A percentile compares a stretch with the other conserved stretches of the same genome.
Conservation (phyloP, 2,888 invertebrate genomes). For the Papilio demoleus region DNA sequence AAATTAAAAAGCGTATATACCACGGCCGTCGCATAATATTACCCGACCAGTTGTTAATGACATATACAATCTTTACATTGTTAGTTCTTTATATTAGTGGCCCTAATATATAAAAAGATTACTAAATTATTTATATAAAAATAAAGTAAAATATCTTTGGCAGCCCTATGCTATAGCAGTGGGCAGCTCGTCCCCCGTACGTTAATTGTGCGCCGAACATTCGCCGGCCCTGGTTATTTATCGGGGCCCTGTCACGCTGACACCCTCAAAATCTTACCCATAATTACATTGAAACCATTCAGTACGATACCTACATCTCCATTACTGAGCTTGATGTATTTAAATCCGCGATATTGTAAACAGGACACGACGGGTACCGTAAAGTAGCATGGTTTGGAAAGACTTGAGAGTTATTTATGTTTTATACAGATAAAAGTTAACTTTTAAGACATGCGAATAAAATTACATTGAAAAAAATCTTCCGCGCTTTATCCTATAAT, state of each 20-base stretch:
- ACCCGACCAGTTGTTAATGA: no score
- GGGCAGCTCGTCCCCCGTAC: slow-evolving; percentile 39
- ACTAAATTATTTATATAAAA: no score
- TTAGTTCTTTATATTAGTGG: no score
- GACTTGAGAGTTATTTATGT: background rate
- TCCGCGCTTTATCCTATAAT: no score
- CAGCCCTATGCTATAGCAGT: slow-evolving; percentile 27
- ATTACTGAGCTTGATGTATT: slow-evolving; percentile 4
- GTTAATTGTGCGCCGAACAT: slow-evolving; percentile 41
- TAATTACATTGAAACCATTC: slow-evolving; percentile 29
- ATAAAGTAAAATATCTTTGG: background rate
- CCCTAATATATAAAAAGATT: no score
- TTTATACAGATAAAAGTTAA: background rate
- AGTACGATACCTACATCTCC: slow-evolving; percentile 23
- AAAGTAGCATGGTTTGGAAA: slow-evolving; percentile 6
- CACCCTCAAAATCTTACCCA: slow-evolving; percentile 28
- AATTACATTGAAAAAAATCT: background rate
- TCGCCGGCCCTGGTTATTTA: slow-evolving; percentile 36
- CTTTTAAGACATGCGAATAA: background rate
- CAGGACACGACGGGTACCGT: background rate
- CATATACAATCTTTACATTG: no score
- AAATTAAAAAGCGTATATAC: no score
- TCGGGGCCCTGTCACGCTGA: slow-evolving; percentile 33
- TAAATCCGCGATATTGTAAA: background rate
- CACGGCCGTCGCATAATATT: no score